phyloP scores from a whole-genome alignment of 2,113 vertebrate genomes.

The Paraplagusia blochii region DNA sequence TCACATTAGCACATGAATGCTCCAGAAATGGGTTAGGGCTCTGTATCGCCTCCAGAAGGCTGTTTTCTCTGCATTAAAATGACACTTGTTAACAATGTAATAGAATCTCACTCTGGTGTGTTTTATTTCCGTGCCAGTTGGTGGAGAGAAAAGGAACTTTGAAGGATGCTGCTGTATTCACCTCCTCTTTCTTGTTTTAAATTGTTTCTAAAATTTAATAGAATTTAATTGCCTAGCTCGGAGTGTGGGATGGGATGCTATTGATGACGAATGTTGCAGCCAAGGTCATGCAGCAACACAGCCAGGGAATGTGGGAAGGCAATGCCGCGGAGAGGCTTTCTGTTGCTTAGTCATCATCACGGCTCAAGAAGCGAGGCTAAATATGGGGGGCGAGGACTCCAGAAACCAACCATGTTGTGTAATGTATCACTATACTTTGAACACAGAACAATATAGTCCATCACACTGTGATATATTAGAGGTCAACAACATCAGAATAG shows the following conservation, averaged over 20 bases:
- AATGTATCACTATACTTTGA: too few species aligned
- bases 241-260: slow-evolving; percentile 51
- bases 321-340: slow-evolving; percentile 57
- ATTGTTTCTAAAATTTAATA: slow-evolving; percentile 67
- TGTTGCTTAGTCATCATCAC: slow-evolving; percentile 64
- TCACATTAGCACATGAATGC: slow-evolving; percentile 39
- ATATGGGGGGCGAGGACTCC: too few species aligned
- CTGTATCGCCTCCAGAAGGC: slow-evolving; percentile 15
- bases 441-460: too few species aligned
- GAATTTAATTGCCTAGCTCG: slow-evolving; percentile 58
- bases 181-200: slow-evolving; percentile 27
- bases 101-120: slow-evolving; percentile 58
- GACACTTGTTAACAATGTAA: slow-evolving; percentile 61
- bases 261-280: slow-evolving; percentile 44
- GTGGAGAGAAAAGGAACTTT: slow-evolving; percentile 13
- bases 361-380: slow-evolving; percentile 11
- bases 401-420: too few species aligned
- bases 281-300: slow-evolving; percentile 64
- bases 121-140: slow-evolving; percentile 36
- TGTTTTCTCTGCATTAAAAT: slow-evolving; percentile 41
- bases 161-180: slow-evolving; percentile 16
- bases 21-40: slow-evolving; percentile 30
- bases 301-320: slow-evolving; percentile 53
- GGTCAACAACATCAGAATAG: too few species aligned
- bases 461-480: too few species aligned